Conservation (phyloP, 2,797 vertebrate species). For the Gallinago stenura region DNA sequence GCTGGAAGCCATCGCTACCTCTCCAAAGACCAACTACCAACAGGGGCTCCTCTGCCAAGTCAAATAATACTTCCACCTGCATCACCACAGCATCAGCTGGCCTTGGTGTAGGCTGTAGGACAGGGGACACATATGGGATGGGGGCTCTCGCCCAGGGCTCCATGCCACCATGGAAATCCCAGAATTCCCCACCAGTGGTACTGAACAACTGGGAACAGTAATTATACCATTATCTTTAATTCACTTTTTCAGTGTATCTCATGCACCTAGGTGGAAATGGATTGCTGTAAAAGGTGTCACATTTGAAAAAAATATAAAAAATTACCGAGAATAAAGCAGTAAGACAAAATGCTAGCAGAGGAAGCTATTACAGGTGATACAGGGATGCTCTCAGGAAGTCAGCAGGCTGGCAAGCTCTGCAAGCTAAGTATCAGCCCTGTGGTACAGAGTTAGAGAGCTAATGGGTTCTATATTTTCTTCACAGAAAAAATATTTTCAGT, state of each 20-base stretch:
- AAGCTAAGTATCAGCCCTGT: neutral
- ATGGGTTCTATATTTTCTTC: neutral
- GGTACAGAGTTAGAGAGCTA: neutral
- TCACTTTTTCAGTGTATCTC: neutral
- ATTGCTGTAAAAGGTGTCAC: neutral
- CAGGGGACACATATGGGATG: fast-evolving
- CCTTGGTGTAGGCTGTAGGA: neutral
- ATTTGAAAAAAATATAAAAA: neutral
- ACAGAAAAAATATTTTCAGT: neutral
- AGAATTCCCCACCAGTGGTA: neutral
- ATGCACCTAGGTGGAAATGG: neutral
- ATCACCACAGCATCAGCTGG: fast-evolving
- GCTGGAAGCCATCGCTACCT: neutral
- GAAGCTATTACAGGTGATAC: neutral
- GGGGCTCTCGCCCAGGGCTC: neutral
- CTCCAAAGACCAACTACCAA: neutral
- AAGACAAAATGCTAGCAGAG: neutral
- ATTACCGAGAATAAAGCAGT: neutral
- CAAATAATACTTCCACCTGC: neutral
- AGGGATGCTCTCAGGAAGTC: neutral
- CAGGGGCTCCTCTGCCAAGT: neutral
- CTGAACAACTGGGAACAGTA: neutral
- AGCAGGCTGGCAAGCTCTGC: neutral
- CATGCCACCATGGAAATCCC: neutral
- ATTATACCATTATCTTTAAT: neutral